phyloP scores from a whole-genome alignment of 1,140 invertebrate species.

The Coenobita brevimanus region DNA sequence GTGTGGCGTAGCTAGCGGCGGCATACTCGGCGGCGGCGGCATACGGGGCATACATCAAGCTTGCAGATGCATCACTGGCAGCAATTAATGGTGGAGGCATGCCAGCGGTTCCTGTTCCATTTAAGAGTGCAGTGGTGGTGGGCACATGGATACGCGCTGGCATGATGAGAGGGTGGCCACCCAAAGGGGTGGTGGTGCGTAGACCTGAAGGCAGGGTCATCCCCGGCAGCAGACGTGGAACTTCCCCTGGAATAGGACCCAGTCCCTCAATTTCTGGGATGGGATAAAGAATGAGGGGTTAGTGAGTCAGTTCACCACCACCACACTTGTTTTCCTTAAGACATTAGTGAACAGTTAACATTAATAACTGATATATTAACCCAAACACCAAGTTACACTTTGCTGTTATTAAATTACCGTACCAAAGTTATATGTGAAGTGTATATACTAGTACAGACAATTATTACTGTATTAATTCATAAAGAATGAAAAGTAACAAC shows the following conservation, averaged over 20 bases:
- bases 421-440: too few species aligned
- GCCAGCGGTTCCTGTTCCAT: constrained; percentile 81
- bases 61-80: constrained; percentile 79
- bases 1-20: constrained; percentile 88
- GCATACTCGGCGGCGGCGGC: constrained; percentile 73
- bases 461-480: too few species aligned
- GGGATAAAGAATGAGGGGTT: constrained; percentile 61
- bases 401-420: too few species aligned
- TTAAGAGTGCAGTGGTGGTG: constrained; percentile 78
- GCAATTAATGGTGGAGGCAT: constrained; percentile 80
- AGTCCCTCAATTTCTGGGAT: constrained; percentile 68
- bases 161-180: constrained; percentile 88
- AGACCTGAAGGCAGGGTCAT: constrained; percentile 61
- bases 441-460: too few species aligned
- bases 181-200: constrained; percentile 76
- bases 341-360: constrained; percentile 20
- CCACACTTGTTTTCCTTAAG: constrained; percentile 34
- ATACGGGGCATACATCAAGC: constrained; percentile 85
- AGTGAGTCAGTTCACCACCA: constrained; percentile 63
- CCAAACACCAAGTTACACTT: constrained; percentile 30
- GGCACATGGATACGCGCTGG: constrained; percentile 89
- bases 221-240: constrained; percentile 75
- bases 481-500: too few species aligned
- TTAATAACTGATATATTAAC: constrained; percentile 10
- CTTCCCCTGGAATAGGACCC: constrained; percentile 77